phyloP scores from a whole-genome alignment of 2,888 invertebrate genomes.

The Pinctada fucata region DNA sequence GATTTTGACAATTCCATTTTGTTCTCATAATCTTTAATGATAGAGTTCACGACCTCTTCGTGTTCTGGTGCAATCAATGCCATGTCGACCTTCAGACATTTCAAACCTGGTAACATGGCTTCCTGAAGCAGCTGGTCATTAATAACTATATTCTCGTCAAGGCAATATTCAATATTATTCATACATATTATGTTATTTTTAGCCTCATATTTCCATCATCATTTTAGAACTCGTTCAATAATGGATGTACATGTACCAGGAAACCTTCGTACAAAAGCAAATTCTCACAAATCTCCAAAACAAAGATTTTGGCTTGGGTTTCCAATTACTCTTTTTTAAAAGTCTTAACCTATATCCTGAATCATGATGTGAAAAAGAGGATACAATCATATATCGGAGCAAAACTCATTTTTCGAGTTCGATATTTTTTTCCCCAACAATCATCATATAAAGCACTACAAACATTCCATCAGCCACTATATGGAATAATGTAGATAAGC shows the following conservation, averaged over 20 bases:
- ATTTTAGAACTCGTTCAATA: not conserved
- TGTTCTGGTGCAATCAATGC: slow-evolving; percentile 74
- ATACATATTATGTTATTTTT: not conserved
- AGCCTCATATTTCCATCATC: not conserved
- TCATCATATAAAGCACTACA: no score
- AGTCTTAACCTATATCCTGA: no score
- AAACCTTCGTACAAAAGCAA: not conserved
- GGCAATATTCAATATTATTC: slow-evolving; percentile 7
- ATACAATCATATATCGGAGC: no score
- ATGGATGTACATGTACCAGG: not conserved
- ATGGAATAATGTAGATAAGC: no score
- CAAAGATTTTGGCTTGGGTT: no score
- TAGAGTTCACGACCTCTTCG: slow-evolving; percentile 74
- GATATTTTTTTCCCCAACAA: no score
- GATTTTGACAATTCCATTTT: slow-evolving; percentile 62
- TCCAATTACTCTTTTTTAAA: no score
- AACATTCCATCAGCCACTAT: no score
- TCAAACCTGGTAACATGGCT: slow-evolving; percentile 76
- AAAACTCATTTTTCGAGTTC: no score
- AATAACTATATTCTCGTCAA: slow-evolving; percentile 68
- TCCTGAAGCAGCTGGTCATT: slow-evolving; percentile 76
- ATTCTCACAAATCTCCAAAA: not conserved
- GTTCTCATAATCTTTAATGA: slow-evolving; percentile 74
- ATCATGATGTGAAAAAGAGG: no score
- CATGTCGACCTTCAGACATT: slow-evolving; percentile 74